Conservation (phyloP, 2,888 invertebrate species). For the Hetaerina titia region DNA sequence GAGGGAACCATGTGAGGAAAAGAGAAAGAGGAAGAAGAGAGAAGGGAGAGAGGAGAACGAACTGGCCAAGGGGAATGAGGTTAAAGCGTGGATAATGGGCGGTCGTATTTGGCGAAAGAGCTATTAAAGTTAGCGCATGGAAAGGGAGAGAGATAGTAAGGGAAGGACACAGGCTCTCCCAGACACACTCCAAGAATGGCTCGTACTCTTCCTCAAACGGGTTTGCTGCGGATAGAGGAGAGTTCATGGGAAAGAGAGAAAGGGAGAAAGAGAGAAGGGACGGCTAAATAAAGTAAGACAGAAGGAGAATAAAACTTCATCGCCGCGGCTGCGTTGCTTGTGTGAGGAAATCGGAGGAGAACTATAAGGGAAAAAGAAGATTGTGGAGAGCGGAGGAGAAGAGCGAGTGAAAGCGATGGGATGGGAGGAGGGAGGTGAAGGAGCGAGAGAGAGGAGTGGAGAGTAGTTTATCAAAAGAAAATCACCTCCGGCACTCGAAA, state of each 20-base stretch:
- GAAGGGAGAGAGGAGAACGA: not conserved
- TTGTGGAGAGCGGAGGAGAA: not conserved
- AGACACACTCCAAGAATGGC: not conserved
- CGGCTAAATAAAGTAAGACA: too few species aligned
- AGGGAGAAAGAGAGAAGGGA: not conserved
- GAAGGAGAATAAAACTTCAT: not conserved
- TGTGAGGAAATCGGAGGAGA: not conserved
- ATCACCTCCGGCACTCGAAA: conserved; percentile 20
- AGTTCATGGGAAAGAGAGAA: too few species aligned
- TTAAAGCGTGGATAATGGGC: not conserved
- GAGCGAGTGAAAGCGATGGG: not conserved
- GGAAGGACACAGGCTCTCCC: not conserved
- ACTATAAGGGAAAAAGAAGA: not conserved
- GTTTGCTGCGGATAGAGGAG: not conserved
- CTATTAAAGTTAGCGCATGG: conserved; percentile 23
- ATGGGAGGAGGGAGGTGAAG: not conserved
- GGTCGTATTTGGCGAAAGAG: conserved; percentile 25
- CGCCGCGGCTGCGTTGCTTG: conserved; percentile 30
- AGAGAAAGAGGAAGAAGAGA: too few species aligned
- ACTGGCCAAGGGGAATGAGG: too few species aligned
- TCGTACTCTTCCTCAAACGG: not conserved
- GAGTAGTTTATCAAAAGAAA: not conserved
- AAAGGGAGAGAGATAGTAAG: not conserved
- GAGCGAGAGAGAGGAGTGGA: not conserved
- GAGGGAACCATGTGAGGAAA: too few species aligned